A percentile compares a stretch with the other conserved stretches of the same genome.
Evolutionary conservation across 2,888 invertebrate species (phyloP).

Genomic region (Eilema sororculum): DNA sequence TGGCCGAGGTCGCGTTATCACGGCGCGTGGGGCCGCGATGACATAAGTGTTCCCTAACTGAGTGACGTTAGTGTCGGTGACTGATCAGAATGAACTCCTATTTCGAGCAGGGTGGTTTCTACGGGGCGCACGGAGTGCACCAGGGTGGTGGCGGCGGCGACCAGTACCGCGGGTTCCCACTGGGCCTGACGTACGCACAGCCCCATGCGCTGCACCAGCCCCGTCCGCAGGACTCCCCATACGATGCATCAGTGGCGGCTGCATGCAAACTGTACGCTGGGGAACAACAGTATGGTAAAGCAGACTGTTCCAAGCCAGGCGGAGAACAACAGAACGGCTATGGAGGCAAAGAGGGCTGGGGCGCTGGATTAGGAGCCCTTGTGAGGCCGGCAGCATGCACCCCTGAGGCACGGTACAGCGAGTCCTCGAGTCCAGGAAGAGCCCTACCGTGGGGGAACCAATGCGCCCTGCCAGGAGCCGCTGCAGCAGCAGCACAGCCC

Average conservation of each 20-base stretch:
- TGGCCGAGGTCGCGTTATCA: slow-evolving; percentile 84
- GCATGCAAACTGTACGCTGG: slow-evolving; percentile 94
- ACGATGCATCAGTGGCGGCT: slow-evolving; percentile 95
- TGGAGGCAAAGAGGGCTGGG: slow-evolving; percentile 91
- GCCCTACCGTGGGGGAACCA: slow-evolving; percentile 95
- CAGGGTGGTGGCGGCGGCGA: slow-evolving; percentile 92
- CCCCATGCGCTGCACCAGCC: slow-evolving; percentile 92
- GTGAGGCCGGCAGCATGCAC: slow-evolving; percentile 96
- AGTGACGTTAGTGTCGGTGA: slow-evolving; percentile 83
- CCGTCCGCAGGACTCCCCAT: slow-evolving; percentile 96
- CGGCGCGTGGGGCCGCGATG: slow-evolving; percentile 82
- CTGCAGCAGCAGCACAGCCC: slow-evolving; percentile 93
- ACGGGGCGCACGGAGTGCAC: slow-evolving; percentile 95
- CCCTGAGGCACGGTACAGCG: slow-evolving; percentile 95
- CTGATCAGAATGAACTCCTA: slow-evolving; percentile 95
- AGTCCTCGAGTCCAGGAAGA: slow-evolving; percentile 93
- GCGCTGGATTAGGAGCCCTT: slow-evolving; percentile 88
- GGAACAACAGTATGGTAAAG: slow-evolving; percentile 90
- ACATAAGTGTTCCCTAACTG: slow-evolving; percentile 82
- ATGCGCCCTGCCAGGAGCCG: slow-evolving; percentile 94
- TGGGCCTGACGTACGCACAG: slow-evolving; percentile 94
- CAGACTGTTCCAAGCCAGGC: slow-evolving; percentile 92
- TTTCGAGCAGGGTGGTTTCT: slow-evolving; percentile 98
- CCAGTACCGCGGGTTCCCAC: slow-evolving; percentile 95
- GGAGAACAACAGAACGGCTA: slow-evolving; percentile 89